Evolutionary conservation across 2,113 vertebrate species (phyloP), one percentile per base, ranked within the genome.

Genomic region (Steatornis caripensis): DNA sequence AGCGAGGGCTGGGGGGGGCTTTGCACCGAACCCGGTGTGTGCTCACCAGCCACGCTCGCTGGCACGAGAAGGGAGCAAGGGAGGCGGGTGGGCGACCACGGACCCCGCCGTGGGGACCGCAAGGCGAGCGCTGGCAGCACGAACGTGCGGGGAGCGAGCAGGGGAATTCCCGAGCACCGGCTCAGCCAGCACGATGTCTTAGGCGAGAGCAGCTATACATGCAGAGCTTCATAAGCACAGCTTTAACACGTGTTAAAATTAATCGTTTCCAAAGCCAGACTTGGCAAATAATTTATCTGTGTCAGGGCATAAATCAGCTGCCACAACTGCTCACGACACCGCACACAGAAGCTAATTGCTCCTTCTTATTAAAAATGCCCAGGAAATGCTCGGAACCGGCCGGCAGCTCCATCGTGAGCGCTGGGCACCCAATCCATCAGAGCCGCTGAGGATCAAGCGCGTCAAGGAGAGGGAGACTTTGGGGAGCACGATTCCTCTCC

Each of bases 371-470:
- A 84, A 89, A 70, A 49, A 65, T 32, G 64, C 49, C 43, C 62
- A 34, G 39, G 64, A 58, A 84, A 58, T 15, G 43, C 39, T 39
- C 37, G 71, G 78, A 70, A 18, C 15, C 10, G 46, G 80, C 79
- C 41, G 10, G 5, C 61, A 64, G 89, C 71, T 82, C 51, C 0
- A 0, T 26, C 29, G 1, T 6, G 48, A 72, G 86, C 5, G 0
- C 58, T 18, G 78, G 69, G 83, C 62, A 66, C 61, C 74, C 78
- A 85, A 95, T 95, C 78, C 69, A 86, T 97, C 95, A 95, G 89
- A 51, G 62, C 30, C 84, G 30, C 80, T 0, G n/a, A 36, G 83
- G 90, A 94, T 12, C 17, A 5, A 60, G 51, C 0, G 5, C 75
- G 24, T 11, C 3, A 24, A 61, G 81, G 80, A 48, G 41, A 55